phyloP scores from a whole-genome alignment of 2,113 vertebrate species.

The Cinclus mexicanus region DNA sequence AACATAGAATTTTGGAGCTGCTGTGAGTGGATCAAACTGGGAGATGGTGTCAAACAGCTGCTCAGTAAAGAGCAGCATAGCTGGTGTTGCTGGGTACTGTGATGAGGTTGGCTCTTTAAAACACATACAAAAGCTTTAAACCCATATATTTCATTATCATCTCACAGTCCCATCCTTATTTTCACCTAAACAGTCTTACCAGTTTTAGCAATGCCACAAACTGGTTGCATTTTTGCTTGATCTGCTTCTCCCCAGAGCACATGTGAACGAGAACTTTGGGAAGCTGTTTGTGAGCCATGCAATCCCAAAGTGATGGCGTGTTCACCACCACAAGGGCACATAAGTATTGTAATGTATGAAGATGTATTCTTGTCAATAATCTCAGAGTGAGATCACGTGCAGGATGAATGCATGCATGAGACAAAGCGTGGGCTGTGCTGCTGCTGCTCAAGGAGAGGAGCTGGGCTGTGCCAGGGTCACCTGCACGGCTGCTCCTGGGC shows the following conservation, averaged over 20 bases:
- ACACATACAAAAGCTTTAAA: not conserved
- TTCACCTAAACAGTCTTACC: not conserved
- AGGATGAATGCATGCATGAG: slow-evolving; percentile 40
- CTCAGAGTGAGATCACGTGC: not conserved
- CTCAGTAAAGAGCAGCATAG: not conserved
- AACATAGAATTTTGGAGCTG: not conserved
- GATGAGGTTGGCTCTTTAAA: not conserved
- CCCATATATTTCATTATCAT: not conserved
- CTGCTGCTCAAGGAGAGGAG: slow-evolving; percentile 32
- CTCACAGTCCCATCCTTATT: not conserved
- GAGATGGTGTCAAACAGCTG: not conserved
- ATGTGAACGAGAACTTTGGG: not conserved
- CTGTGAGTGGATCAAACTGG: not conserved
- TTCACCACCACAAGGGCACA: slow-evolving; percentile 24
- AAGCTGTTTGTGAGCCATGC: not conserved
- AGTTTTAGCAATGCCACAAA: not conserved
- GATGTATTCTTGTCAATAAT: slow-evolving; percentile 56
- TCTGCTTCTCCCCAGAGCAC: not conserved
- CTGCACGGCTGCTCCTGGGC: not conserved
- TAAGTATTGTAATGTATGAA: slow-evolving; percentile 53
- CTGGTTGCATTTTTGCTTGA: not conserved
- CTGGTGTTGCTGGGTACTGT: not conserved
- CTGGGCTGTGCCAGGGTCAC: slow-evolving; percentile 21
- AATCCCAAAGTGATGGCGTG: not conserved
- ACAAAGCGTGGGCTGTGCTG: not conserved